These are phyloP conservation scores for Altica lythri DNA, from an alignment of 2,888 invertebrate species.

Conservation along the genomic window DNA sequence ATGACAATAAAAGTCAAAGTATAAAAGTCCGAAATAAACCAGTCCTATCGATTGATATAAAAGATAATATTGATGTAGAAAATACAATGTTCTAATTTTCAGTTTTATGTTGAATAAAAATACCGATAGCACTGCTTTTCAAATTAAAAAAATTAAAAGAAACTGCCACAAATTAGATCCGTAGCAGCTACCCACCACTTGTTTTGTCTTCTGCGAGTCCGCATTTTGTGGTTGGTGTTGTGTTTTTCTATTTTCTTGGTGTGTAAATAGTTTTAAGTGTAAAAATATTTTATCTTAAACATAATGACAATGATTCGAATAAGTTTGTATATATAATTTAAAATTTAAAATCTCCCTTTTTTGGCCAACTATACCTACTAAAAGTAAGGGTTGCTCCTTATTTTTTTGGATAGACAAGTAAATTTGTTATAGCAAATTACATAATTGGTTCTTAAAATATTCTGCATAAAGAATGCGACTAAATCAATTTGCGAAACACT, in stretches of 20 bases:
- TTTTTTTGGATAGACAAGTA: too few relatives aligned
- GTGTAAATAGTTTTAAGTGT: conserved; percentile 1
- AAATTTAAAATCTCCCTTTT: too few relatives aligned
- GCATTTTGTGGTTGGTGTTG: conserved; percentile 41
- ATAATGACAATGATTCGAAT: neutral
- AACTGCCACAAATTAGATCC: conserved; percentile 30
- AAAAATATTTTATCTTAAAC: neutral
- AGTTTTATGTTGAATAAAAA: neutral
- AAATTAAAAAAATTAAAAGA: too few relatives aligned
- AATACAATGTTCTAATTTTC: neutral
- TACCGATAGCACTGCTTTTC: conserved; percentile 1
- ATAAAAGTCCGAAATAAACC: conserved; percentile 3
- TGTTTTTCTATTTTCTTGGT: conserved; percentile 12
- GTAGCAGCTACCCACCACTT: conserved; percentile 41
- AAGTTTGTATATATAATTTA: too few relatives aligned
- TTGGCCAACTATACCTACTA: too few relatives aligned
- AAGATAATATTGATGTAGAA: neutral
- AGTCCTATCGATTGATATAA: neutral
- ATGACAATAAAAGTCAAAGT: conserved; percentile 1
- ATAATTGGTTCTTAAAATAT: too few relatives aligned
- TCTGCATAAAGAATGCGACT: too few relatives aligned
- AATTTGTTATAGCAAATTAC: too few relatives aligned
- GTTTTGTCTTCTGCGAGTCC: conserved; percentile 41
- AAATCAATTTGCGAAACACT: too few relatives aligned
- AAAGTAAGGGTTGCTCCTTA: too few relatives aligned